Evolutionary conservation across 2,113 vertebrate species (phyloP), one percentile per base, ranked within the genome.

Genomic region (Steatornis caripensis): DNA sequence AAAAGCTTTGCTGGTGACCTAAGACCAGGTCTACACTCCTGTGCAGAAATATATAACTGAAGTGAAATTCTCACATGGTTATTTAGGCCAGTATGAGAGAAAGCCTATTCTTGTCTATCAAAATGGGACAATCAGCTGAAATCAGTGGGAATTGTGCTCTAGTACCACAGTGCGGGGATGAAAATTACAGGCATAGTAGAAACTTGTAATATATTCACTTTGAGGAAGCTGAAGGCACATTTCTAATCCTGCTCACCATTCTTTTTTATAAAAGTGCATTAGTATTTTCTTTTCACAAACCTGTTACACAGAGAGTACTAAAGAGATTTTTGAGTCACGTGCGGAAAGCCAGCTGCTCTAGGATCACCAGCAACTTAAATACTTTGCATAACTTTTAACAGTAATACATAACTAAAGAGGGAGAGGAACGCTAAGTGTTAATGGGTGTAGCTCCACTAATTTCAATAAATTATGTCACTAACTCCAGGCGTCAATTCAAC

Each of bases 41-140:
- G 21, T 21, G 5, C 20, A 48, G 51, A 49, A 84, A 76, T 20
- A n/a, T 6, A 15, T 27, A 69, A 62, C 27, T 62, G 30, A 48
- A 84, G 46, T 39, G 37, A 54, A 61, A 80, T 84, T 74, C 23
- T 5, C 10, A 48, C 61, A 13, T 53, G 24, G 45, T 55, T 72
- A 45, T 65, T 84, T 54, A 75, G 45, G 32, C n/a, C 58, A 79
- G 55, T 54, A 66, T 32, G 43, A 84, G 23, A 76, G 58, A 66
- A 71, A 62, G 26, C 17, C 41, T 84, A 36, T 65, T 72, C 66
- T 69, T 55, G 30, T 34, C n/a, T 39, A 80, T 66, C 54, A 80
- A 81, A 96, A 92, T 66, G 32, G n/a, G 45, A 70, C 78, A 93
- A 72, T 80, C 54, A 93, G 37, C 58, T 83, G 85, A 88, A 93